phyloP scores from a whole-genome alignment of 1,140 invertebrate species.

The Lepidurus apus region DNA sequence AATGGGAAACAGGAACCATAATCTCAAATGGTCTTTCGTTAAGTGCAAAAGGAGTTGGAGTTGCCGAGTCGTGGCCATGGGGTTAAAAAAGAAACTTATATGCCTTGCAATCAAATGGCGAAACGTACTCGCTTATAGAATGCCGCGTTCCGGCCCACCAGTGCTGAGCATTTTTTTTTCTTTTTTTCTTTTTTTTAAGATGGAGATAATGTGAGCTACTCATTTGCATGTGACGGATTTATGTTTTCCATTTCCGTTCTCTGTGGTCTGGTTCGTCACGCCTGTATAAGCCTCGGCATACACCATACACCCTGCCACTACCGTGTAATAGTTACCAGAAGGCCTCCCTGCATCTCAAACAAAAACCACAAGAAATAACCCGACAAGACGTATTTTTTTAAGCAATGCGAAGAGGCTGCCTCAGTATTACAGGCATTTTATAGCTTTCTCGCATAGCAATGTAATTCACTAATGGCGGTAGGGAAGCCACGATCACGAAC shows the following conservation, averaged over 20 bases:
- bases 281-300: constrained; percentile 10
- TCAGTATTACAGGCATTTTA: not conserved
- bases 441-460: not conserved
- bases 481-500: not conserved
- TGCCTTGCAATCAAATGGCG: not conserved
- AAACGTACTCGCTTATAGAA: not conserved
- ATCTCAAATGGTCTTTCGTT: not conserved
- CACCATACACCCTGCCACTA: constrained; percentile 11
- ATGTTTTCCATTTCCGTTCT: constrained; percentile 12
- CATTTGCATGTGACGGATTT: constrained; percentile 19
- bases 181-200: not conserved
- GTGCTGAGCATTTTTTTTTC: not conserved
- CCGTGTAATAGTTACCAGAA: constrained; percentile 20
- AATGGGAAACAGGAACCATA: constrained; percentile 1
- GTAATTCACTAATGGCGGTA: not conserved
- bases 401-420: not conserved
- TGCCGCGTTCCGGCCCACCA: not conserved
- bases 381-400: not conserved
- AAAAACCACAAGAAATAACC: not conserved
- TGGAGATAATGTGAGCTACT: not conserved
- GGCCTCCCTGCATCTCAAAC: not conserved
- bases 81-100: not conserved
- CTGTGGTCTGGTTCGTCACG: constrained; percentile 16
- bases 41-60: not conserved
- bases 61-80: not conserved